phyloP scores from a whole-genome alignment of 2,888 invertebrate species.

The Oscheius sp. region DNA sequence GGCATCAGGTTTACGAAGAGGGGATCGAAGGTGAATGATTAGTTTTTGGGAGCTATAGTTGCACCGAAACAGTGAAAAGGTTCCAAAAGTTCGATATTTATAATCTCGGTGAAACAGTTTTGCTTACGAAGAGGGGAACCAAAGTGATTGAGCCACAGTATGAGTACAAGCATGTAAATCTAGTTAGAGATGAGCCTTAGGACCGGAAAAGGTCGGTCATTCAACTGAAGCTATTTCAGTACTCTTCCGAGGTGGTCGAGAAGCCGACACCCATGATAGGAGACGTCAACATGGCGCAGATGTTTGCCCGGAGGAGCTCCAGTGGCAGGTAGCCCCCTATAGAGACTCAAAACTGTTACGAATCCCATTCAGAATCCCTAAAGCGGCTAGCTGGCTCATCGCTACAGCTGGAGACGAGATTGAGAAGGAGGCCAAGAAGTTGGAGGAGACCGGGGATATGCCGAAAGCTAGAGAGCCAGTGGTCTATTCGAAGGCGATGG shows the following conservation, averaged over 20 bases:
- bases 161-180: too few relatives aligned
- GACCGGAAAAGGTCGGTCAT: neutral
- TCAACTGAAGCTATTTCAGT: slow-evolving; percentile 3
- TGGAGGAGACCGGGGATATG: slow-evolving; percentile 30
- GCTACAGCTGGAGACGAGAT: slow-evolving; percentile 30
- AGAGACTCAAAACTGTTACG: too few relatives aligned
- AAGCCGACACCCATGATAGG: slow-evolving; percentile 27
- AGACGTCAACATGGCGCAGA: slow-evolving; percentile 33
- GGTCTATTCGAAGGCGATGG: slow-evolving; percentile 15
- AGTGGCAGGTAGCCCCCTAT: slow-evolving; percentile 21
- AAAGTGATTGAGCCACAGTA: too few relatives aligned
- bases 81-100: too few relatives aligned
- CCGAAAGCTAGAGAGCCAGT: slow-evolving; percentile 19
- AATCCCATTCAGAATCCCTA: slow-evolving; percentile 12
- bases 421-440: slow-evolving; percentile 29
- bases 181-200: neutral
- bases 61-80: neutral
- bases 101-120: too few relatives aligned
- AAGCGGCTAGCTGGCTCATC: slow-evolving; percentile 31
- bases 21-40: slow-evolving; percentile 2
- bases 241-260: slow-evolving; percentile 32
- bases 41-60: neutral
- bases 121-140: too few relatives aligned
- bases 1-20: slow-evolving; percentile 17
- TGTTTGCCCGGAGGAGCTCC: slow-evolving; percentile 31